A percentile compares a stretch with the other conserved stretches of the same genome.
Evolutionary conservation across 2,888 invertebrate genomes (phyloP).

Genomic region (Acleris sparsana): DNA sequence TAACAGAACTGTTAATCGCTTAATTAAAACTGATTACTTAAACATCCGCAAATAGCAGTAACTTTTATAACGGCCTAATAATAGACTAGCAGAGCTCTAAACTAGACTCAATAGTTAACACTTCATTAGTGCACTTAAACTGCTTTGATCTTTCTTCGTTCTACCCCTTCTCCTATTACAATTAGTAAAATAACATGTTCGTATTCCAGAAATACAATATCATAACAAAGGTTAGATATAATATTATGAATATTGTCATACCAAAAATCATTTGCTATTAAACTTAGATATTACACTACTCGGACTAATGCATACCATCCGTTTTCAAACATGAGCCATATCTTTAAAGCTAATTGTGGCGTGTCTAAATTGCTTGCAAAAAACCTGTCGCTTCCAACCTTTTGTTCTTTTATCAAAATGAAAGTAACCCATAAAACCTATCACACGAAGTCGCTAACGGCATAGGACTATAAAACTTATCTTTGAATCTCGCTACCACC

Average conservation of each 20-base stretch:
- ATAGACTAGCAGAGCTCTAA: too few relatives aligned
- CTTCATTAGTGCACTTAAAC: not conserved
- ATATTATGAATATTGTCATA: not conserved
- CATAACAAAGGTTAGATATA: not conserved
- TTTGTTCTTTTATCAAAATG: conserved; percentile 1
- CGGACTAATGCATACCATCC: too few relatives aligned
- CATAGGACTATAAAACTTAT: conserved; percentile 33
- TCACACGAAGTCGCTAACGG: conserved; percentile 25
- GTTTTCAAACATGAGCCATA: too few relatives aligned
- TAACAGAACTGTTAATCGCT: not conserved
- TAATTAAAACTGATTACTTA: not conserved
- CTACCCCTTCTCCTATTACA: conserved; percentile 1
- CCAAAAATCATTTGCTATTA: too few relatives aligned
- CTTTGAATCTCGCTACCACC: conserved; percentile 24
- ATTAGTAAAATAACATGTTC: not conserved
- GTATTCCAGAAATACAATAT: not conserved
- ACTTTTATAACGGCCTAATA: too few relatives aligned
- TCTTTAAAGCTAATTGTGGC: too few relatives aligned
- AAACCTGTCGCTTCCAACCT: conserved; percentile 1
- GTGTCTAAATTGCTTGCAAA: not conserved
- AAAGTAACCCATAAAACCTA: conserved; percentile 24
- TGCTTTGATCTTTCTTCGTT: not conserved
- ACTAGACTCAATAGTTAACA: not conserved
- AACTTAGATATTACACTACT: too few relatives aligned
- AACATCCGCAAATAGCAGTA: not conserved